Evolutionary conservation across 2,113 vertebrate species (phyloP), one percentile per base, ranked within the genome.

Genomic region (Anolis carolinensis): DNA sequence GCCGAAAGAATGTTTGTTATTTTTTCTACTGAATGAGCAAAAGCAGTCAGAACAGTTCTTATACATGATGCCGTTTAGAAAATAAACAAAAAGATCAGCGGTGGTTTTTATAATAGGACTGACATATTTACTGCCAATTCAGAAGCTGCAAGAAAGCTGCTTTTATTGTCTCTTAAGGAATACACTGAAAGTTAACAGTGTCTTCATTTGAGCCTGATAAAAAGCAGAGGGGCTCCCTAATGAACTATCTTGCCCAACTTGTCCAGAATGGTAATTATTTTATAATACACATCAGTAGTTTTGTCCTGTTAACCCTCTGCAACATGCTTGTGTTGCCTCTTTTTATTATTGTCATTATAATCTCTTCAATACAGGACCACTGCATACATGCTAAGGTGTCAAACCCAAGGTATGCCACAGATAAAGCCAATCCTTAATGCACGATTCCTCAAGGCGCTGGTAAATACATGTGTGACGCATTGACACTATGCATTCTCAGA

Each of bases 81-180:
- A 95, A 93, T 84, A 63, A 93, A 71, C 65, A 73, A 86, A 80
- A 80, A 94, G 90, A 91, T 87, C 65, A 77, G 88, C 90, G 82
- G 81, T 2, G 13, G 74, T 81, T 91, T 88, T 85, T 88, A 76
- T 88, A 90, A 89, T 86, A 90, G 89, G 84, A 91, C 92, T 73
- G 93, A 92, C 87, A 91, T 79, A 83, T 92, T 94, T 93, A 93
- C 82, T 91, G 92, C 90, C 91, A 89, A 87, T 77, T 86, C 74
- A 83, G 84, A 88, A 93, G 89, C 87, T 86, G 23, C 21, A 59
- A 94, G 88, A 93, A 79, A 85, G 76, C 89, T 91, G 91, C 94
- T 95, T 95, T 95, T 94, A 90, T 89, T 92, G 89, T 92, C 92
- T 92, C 89, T 92, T 89, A 93, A 92, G 90, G 91, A 88, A 87